phyloP scores from a whole-genome alignment of 37 sponge, comb jelly and placozoan genomes.

The Chondrosia reniformis region DNA sequence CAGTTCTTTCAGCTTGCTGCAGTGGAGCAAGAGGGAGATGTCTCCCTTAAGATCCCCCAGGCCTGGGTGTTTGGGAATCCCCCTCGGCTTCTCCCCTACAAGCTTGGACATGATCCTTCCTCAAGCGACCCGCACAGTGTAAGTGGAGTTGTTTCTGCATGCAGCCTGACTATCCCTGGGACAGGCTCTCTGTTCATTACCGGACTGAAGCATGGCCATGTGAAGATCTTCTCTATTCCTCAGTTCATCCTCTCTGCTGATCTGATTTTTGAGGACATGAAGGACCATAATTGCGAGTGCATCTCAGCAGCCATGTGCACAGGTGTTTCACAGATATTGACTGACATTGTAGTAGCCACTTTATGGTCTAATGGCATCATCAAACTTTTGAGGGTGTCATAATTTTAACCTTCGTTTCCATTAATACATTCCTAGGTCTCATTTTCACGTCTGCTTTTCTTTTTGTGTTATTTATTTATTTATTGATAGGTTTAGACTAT shows the following conservation, averaged over 20 bases:
- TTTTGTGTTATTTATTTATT: not conserved
- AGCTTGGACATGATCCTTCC: not conserved
- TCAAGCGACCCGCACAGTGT: too few species aligned
- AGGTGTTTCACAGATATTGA: not conserved
- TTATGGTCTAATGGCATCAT: not conserved
- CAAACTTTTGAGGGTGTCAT: not conserved
- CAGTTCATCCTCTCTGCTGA: conserved; percentile 20
- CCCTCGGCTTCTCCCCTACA: not conserved
- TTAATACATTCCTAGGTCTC: too few species aligned
- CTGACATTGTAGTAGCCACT: conserved; percentile 4
- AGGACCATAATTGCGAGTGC: not conserved
- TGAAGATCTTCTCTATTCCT: conserved; percentile 61
- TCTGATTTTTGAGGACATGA: conserved; percentile 16
- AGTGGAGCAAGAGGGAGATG: not conserved
- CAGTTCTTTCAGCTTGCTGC: not conserved
- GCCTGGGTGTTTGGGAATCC: conserved; percentile 54
- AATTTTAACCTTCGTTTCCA: too few species aligned
- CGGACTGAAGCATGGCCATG: conserved; percentile 29
- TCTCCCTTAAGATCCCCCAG: not conserved
- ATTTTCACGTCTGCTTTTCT: too few species aligned
- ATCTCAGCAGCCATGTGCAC: not conserved
- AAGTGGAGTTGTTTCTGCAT: not conserved
- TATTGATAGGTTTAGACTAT: too few species aligned
- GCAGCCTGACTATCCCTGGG: not conserved
- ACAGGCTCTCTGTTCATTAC: conserved; percentile 42